Conservation (phyloP, 2,797 vertebrate species). For the Trachops cirrhosus region DNA sequence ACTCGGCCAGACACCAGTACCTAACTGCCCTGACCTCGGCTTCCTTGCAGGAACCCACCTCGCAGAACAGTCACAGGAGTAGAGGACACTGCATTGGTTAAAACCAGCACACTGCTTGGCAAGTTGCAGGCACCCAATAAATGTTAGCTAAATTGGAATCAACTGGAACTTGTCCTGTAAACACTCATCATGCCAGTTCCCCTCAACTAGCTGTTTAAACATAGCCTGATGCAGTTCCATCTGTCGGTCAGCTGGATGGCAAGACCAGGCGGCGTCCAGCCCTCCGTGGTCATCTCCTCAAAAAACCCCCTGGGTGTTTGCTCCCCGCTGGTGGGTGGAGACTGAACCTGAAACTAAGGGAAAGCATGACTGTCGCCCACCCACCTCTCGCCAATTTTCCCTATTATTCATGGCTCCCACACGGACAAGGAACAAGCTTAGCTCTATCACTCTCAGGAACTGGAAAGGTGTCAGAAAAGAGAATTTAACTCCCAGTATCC, state of each 20-base stretch:
- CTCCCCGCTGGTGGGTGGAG: not conserved
- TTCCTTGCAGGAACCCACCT: not conserved
- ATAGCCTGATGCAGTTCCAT: not conserved
- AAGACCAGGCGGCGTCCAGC: not conserved
- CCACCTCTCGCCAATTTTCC: not conserved
- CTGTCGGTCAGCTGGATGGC: not conserved
- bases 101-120: not conserved
- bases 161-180: not conserved
- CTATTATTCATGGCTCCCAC: not conserved
- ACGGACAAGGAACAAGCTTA: not conserved
- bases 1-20: not conserved
- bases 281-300: not conserved
- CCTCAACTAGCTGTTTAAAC: not conserved
- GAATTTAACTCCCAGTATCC: not conserved
- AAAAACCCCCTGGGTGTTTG: not conserved
- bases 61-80: not conserved
- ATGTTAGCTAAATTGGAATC: not conserved
- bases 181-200: not conserved
- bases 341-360: not conserved
- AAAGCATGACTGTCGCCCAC: not conserved
- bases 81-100: not conserved
- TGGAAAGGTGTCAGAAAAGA: not conserved
- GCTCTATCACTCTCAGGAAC: not conserved
- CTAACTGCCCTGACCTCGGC: not conserved
- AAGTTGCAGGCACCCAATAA: not conserved